Evolutionary conservation across 2,888 invertebrate species (phyloP).

Genomic region (Lasioglossum malachurum): DNA sequence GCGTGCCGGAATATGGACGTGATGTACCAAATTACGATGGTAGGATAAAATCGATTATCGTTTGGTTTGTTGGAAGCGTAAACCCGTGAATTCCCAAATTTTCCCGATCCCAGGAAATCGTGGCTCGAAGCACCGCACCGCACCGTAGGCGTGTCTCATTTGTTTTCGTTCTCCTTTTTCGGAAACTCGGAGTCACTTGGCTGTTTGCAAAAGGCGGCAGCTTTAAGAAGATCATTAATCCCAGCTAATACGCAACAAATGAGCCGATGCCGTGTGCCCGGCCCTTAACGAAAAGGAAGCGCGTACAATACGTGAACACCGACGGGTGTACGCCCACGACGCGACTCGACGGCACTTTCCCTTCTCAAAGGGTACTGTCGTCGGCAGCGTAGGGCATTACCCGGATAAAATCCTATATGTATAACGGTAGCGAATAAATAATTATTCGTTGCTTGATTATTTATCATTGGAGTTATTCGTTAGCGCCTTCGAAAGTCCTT

Average conservation of each 20-base stretch:
- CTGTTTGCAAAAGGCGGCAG: conserved; percentile 71
- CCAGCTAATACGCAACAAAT: conserved; percentile 79
- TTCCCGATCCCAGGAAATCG: conserved; percentile 27
- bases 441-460: not conserved
- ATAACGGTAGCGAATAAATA: not conserved
- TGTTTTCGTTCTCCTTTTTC: conserved; percentile 64
- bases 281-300: conserved; percentile 45
- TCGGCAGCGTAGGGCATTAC: not conserved
- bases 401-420: not conserved
- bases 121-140: not conserved
- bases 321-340: conserved; percentile 63
- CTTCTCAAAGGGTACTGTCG: conserved; percentile 48
- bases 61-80: conserved; percentile 14
- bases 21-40: not conserved
- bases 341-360: conserved; percentile 47
- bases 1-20: not conserved
- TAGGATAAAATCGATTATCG: conserved; percentile 37
- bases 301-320: conserved; percentile 37
- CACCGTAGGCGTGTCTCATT: conserved; percentile 67
- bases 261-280: conserved; percentile 66
- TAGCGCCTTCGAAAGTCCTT: too few species aligned
- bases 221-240: conserved; percentile 78
- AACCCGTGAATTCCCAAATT: conserved; percentile 56
- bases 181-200: conserved; percentile 61
- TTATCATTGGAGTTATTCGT: too few species aligned